Percentiles rank a stretch among this genome's conserved stretches.
Conservation (phyloP, 2,888 invertebrate species). For the Chymomyza amoena region DNA sequence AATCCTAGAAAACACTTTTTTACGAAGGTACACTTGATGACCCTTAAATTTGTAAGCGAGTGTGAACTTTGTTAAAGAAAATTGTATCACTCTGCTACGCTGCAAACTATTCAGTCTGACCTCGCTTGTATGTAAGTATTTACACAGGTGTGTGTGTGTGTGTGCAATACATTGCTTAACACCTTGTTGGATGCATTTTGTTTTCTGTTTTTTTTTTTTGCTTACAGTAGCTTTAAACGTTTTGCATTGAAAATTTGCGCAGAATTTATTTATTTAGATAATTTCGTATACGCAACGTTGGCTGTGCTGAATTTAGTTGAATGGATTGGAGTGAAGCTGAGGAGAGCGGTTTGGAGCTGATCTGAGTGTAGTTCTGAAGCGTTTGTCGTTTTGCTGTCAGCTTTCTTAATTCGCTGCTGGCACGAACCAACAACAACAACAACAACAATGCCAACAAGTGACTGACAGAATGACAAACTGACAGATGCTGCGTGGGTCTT, state of each 20-base stretch:
- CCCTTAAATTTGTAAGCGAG: too few relatives aligned
- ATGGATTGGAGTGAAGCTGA: too few relatives aligned
- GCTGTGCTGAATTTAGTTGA: neutral
- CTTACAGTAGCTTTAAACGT: slow-evolving; percentile 3
- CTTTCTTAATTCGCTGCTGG: slow-evolving; percentile 43
- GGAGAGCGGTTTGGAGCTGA: neutral
- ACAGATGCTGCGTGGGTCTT: slow-evolving; percentile 59
- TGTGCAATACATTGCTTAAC: slow-evolving; percentile 37
- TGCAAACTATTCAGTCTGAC: too few relatives aligned
- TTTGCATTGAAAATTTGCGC: slow-evolving; percentile 1
- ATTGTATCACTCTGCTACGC: too few relatives aligned
- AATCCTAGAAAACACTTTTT: too few relatives aligned
- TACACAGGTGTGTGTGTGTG: neutral
- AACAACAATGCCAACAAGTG: slow-evolving; percentile 23
- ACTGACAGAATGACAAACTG: slow-evolving; percentile 49
- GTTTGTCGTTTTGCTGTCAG: slow-evolving; percentile 53
- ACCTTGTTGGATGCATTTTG: slow-evolving; percentile 31
- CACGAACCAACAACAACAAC: slow-evolving; percentile 24
- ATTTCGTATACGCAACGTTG: slow-evolving; percentile 47
- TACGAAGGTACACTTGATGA: too few relatives aligned
- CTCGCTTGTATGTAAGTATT: neutral
- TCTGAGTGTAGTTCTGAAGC: slow-evolving; percentile 24
- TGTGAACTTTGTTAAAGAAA: too few relatives aligned
- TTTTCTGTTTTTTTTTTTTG: slow-evolving; percentile 15
- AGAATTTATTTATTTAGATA: slow-evolving; percentile 7